Base-by-base conservation (phyloP, 1,140 invertebrate species). In the Drosophila punjabiensis region DNA sequence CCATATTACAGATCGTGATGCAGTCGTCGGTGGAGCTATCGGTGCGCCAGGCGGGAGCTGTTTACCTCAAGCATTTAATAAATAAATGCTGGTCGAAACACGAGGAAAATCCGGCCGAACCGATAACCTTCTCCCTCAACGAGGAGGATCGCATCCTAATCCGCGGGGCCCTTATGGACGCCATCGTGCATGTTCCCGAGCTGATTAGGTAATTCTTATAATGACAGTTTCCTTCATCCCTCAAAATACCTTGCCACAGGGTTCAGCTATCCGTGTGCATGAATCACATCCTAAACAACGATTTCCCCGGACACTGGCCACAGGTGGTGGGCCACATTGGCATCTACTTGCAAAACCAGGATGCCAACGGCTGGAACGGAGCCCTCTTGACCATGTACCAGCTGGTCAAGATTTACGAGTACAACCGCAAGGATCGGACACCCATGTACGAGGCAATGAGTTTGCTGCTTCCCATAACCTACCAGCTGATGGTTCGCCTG, bases 61-160 rank as follows among this genome's bases (percentile, higher is more conserved):
- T 99, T 79, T 99, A 99, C 94, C 94, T 99, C 48, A 99, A 99
- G 94, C 99, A 99, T 94, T 94, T 99, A 90, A 95, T 99, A 37
- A 96, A 95, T 37, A 95, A 96, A 79, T 97, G 95, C 93, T 99
- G 99, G 99, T 95, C 95, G 67, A 97, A 98, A 69, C 96, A 96
- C 75, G 97, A 98, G 89, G 93, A 94, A 16, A 95, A 96, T 75
- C 95, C 95, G 30, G 96, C 96, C 45, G 95, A 95, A 62, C 95
- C 96, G 1, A 94, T 96, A 28, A 95, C 96, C 33, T 99, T 99
- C 93, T 96, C 95, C 70, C 96, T 99, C 86, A 98, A 99, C 86
- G 99, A 99, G 94, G 98, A 99, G 93, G 99, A 99, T 94, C 95
- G 98, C 79, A 96, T 96, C 33, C 96, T 98, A 94, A 97, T 99